A percentile compares a stretch with the other conserved stretches of the same genome.
Evolutionary conservation across 2,797 vertebrate species (phyloP).

Genomic region (Rhodeus uyekii): DNA sequence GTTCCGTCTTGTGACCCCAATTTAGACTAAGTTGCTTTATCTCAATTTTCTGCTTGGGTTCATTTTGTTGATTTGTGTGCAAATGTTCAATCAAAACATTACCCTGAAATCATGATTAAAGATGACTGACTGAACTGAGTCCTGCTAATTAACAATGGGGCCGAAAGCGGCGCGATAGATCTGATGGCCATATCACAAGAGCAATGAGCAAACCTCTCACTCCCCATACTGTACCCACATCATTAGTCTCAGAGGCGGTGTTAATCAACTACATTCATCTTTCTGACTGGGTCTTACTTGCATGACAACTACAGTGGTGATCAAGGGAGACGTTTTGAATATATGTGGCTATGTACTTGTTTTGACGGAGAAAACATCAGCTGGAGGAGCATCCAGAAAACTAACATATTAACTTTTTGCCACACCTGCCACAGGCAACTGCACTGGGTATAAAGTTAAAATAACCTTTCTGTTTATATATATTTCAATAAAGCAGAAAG

Average conservation of each 20-base stretch:
- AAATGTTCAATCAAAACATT: slow-evolving; percentile 86
- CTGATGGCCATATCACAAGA: slow-evolving; percentile 69
- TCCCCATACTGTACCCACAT: slow-evolving; percentile 70
- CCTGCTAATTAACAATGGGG: slow-evolving; percentile 72
- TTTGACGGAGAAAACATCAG: not conserved
- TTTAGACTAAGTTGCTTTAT: slow-evolving; percentile 98
- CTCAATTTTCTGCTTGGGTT: slow-evolving; percentile 99
- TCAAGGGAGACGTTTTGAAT: slow-evolving; percentile 28
- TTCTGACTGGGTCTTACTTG: slow-evolving; percentile 66
- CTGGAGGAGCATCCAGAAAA: not conserved
- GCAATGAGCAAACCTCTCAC: slow-evolving; percentile 68
- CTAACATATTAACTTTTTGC: not conserved
- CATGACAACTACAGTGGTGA: slow-evolving; percentile 62
- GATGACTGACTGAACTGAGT: slow-evolving; percentile 80
- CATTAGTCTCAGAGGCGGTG: slow-evolving; percentile 73
- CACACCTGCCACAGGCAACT: not conserved
- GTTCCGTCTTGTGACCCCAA: slow-evolving; percentile 97
- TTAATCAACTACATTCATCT: slow-evolving; percentile 73
- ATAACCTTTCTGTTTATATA: not conserved
- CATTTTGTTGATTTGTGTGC: slow-evolving; percentile 98
- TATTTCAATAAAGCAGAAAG: not conserved
- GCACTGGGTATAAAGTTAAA: not conserved
- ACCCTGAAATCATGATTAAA: slow-evolving; percentile 92
- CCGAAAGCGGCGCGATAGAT: slow-evolving; percentile 69
- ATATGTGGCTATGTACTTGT: not conserved